phyloP scores from a whole-genome alignment of 1,140 invertebrate species.

The Drosophila lowei region DNA sequence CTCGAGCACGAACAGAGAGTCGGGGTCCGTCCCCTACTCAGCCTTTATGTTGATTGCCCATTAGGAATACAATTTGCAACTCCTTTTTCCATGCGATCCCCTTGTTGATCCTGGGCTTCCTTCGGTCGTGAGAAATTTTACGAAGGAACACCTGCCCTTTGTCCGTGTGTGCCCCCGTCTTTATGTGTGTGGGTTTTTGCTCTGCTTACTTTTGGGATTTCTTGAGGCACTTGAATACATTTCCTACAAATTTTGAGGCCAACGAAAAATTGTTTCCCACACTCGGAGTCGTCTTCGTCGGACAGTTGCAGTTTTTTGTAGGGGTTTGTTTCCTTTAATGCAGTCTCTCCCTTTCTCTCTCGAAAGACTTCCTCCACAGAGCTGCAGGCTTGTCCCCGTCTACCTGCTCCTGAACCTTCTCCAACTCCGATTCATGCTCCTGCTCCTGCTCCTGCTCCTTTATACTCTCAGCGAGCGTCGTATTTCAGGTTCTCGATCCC shows the following conservation, averaged over 20 bases:
- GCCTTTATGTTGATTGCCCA: conserved; percentile 75
- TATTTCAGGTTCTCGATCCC: conserved; percentile 73
- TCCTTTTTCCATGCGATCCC: conserved; percentile 62
- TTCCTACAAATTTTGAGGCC: conserved; percentile 75
- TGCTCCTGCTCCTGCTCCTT: conserved; percentile 23
- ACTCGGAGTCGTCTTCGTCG: conserved; percentile 52
- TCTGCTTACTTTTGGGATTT: conserved; percentile 38
- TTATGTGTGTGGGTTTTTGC: conserved; percentile 20
- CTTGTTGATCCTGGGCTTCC: conserved; percentile 62
- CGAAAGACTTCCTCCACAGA: neutral
- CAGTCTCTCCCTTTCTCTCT: conserved; percentile 47
- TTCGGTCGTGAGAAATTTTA: conserved; percentile 82
- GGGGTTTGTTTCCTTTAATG: conserved; percentile 70
- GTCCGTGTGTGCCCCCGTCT: conserved; percentile 35
- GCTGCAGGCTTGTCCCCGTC: neutral
- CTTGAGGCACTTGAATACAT: conserved; percentile 70
- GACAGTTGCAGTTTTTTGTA: conserved; percentile 75
- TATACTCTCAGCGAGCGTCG: conserved; percentile 52
- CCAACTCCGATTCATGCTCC: conserved; percentile 4
- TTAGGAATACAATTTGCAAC: conserved; percentile 80
- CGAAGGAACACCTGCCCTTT: conserved; percentile 79
- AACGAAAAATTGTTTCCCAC: conserved; percentile 82
- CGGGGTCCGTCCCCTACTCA: conserved; percentile 9
- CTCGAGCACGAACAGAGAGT: no score
- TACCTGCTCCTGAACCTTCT: conserved; percentile 57